Base-by-base conservation (phyloP, 92 coral and sea anemone species). In the Metridium senile region DNA sequence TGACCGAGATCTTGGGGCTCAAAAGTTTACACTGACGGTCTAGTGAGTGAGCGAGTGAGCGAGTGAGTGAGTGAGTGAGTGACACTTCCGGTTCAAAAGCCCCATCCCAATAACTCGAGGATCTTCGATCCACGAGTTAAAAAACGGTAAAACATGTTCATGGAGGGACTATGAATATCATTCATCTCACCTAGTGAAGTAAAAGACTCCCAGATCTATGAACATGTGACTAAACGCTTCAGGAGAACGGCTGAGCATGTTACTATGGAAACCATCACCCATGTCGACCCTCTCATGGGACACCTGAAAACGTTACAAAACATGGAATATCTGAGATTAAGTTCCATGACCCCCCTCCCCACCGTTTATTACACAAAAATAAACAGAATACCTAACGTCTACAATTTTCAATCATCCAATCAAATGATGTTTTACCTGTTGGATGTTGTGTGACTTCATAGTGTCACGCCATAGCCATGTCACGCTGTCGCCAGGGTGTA, bases 401-500 rank as follows among this genome's bases (percentile, higher is more conserved):
- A n/a, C n/a, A n/a, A n/a, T n/a, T n/a, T n/a, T n/a, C n/a, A n/a
- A n/a, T n/a, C n/a, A n/a, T n/a, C n/a, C n/a, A n/a, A n/a, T n/a
- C n/a, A n/a, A n/a, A n/a, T n/a, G 19, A 6, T 1, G 68, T 6
- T 8, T 57, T 33, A 90, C 96, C 89, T 91, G 97, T 21, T 51
- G 74, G 29, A 91, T 89, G 72, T 89, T 85, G 63, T 91, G 97
- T 30, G 57, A 71, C 58, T 80, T 80, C 65, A 49, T 58, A 16
- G 89, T 83, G 19, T 74, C 83, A 31, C 67, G 68, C 97, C 97
- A 91, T 52, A 82, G 70, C 97, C 97, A 91, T 85, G 84, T 89
- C 43, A 91, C 91, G 67, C 85, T 76, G 56, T 91, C 97, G n/a
- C 89, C 97, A 21, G 97, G 97, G 74, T 89, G 93, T 10, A 85